Evolutionary conservation across 1,140 invertebrate genomes (phyloP).

Genomic region (Drosophila truncata): DNA sequence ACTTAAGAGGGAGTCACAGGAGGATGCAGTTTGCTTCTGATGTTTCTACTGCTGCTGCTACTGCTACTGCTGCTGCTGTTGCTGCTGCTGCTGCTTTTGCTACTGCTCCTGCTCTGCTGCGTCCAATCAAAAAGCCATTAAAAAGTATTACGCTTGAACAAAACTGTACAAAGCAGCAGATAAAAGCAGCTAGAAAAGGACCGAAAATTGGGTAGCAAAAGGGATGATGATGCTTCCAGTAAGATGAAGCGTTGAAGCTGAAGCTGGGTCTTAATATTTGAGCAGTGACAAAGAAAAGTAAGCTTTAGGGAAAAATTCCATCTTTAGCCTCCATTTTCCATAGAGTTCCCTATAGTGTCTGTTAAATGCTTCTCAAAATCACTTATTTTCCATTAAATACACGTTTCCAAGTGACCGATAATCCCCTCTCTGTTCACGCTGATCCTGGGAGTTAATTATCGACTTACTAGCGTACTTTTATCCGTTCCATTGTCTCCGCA

Average conservation of each 20-base stretch:
- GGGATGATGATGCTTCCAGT: conserved; percentile 9
- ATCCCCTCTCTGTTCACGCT: conserved; percentile 1
- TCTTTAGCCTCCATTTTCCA: too few relatives aligned
- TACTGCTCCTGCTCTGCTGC: conserved; percentile 53
- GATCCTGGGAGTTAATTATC: conserved; percentile 29
- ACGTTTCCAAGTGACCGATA: not conserved
- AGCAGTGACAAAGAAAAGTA: not conserved
- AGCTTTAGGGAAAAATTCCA: not conserved
- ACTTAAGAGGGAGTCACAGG: conserved; percentile 45
- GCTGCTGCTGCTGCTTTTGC: conserved; percentile 41
- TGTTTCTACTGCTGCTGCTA: conserved; percentile 44
- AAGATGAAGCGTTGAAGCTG: not conserved
- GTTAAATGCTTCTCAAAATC: not conserved
- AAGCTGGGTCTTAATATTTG: not conserved
- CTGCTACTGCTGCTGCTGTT: conserved; percentile 49
- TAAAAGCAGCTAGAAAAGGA: conserved; percentile 58
- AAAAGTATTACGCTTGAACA: conserved; percentile 84
- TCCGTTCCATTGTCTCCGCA: conserved; percentile 13
- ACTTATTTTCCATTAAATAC: not conserved
- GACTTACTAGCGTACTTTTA: conserved; percentile 23
- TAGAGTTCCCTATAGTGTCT: not conserved
- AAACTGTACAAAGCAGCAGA: conserved; percentile 81
- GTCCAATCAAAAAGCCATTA: conserved; percentile 85
- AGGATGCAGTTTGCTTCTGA: conserved; percentile 27
- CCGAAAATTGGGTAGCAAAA: not conserved